Base-by-base conservation (phyloP, 2,797 vertebrate genomes). In the Serranus cabrilla region DNA sequence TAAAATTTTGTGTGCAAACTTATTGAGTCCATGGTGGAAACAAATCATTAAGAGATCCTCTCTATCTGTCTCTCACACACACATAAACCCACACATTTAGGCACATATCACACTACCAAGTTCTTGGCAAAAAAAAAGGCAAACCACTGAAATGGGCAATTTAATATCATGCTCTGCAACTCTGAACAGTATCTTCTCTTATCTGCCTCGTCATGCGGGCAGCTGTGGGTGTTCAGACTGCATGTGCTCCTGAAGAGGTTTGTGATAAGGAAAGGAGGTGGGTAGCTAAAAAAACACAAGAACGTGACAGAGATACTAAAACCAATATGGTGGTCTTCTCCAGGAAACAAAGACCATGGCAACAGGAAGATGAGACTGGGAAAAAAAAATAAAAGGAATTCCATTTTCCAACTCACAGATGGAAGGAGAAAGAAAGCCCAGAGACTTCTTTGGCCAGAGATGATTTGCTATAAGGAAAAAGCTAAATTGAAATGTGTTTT, bases 111-210 rank as follows among this genome's bases (percentile, higher is more conserved):
- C 27, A 27, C 49, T 11, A 34, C 21, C 2, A 1, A 55, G 8
- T 63, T 71, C 27, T 43, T n/a, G 2, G n/a, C 17, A 37, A 45
- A 20, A 23, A 71, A 39, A 60, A 5, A 9, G 55, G 21, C 27
- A 66, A 86, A 82, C 50, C 61, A 80, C 65, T 89, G 80, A 88
- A 89, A 91, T 47, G 68, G 78, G 72, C 80, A 83, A 86, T 92
- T 91, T 91, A 89, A 90, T 92, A 91, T 89, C 86, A 84, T 82
- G 87, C 86, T 87, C 69, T 70, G 69, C 71, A 86, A 80, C 83
- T 83, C 77, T 81, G 82, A 89, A 85, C 63, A 84, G 71, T 78
- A 78, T 84, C 81, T 84, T 21, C n/a, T 46, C 76, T 81, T 92
- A 90, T 92, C 90, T 86, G 66, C 42, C 45, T 73, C 27, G 58